These are phyloP conservation scores for Myioborus melanocephalus DNA, from an alignment of 2,797 vertebrate genomes.

Conservation along the genomic window DNA sequence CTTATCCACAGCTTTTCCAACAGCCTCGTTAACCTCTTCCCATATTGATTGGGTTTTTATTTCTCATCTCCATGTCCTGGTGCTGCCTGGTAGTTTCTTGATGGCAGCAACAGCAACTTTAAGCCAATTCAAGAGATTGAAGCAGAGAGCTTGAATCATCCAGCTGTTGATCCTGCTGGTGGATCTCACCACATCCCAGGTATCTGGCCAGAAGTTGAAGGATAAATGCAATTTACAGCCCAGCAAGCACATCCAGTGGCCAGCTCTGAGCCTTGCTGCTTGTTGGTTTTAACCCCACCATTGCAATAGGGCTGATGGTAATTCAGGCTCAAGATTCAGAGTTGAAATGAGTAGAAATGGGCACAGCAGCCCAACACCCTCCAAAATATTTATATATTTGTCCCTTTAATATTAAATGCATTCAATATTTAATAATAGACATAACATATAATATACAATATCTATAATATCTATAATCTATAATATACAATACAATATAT, in stretches of 20 bases:
- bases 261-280: not conserved
- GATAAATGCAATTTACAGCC: not conserved
- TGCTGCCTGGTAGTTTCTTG: not conserved
- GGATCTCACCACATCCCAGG: rapidly evolving
- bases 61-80: not conserved
- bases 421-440: not conserved
- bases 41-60: rapidly evolving
- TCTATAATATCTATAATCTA: not conserved
- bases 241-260: not conserved
- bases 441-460: not conserved
- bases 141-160: not conserved
- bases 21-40: rapidly evolving
- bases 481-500: no score
- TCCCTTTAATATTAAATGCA: not conserved
- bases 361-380: not conserved
- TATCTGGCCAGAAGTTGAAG: not conserved
- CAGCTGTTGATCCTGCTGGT: not conserved
- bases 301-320: not conserved
- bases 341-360: not conserved
- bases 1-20: not conserved
- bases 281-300: not conserved
- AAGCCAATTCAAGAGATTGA: not conserved
- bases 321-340: not conserved
- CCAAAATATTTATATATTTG: not conserved
- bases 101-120: rapidly evolving